Percentiles rank a stretch among this genome's conserved stretches.
Evolutionary conservation across 2,113 vertebrate genomes (phyloP).

Genomic region (Lepidothrix coronata): DNA sequence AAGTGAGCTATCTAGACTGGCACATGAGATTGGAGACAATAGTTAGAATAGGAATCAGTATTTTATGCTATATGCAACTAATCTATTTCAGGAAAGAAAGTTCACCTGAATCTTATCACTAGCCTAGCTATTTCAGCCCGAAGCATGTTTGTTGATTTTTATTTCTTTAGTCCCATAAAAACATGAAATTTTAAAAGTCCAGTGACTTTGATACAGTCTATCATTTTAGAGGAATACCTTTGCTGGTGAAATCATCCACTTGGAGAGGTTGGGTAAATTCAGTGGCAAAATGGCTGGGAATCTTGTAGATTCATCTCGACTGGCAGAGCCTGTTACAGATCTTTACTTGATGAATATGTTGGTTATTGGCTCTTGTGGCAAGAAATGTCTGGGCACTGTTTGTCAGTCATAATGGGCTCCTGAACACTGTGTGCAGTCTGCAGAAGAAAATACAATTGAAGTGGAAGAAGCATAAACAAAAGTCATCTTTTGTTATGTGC

Average conservation of each 20-base stretch:
- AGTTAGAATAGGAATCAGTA: background rate
- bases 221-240: background rate
- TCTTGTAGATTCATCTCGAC: accelerated
- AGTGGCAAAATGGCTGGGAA: background rate
- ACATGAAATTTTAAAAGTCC: background rate
- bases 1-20: background rate
- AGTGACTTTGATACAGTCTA: background rate
- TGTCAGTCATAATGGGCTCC: background rate
- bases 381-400: background rate
- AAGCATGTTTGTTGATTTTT: background rate
- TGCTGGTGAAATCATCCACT: background rate
- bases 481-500: background rate
- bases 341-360: accelerated
- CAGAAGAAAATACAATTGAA: background rate
- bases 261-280: background rate
- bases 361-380: background rate
- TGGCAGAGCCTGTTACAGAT: background rate
- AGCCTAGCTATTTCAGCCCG: background rate
- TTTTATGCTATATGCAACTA: background rate
- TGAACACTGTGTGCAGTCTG: background rate
- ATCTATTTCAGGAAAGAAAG: background rate
- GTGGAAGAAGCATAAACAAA: background rate
- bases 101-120: background rate
- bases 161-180: background rate
- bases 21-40: background rate